phyloP scores from a whole-genome alignment of 2,113 vertebrate species.

The Verasper variegatus region DNA sequence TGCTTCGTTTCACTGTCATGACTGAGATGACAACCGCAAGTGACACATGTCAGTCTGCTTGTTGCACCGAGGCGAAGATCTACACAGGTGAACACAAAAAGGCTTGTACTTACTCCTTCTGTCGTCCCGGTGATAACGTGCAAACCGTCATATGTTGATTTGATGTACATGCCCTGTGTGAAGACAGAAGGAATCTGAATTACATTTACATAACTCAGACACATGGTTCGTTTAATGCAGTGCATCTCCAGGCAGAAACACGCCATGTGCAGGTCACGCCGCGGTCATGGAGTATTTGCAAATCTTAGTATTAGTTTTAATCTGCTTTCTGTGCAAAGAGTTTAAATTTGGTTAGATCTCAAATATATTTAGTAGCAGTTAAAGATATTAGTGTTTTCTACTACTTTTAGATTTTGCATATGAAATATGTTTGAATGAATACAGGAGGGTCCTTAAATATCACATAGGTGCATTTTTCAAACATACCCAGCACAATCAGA shows the following conservation, averaged over 20 bases:
- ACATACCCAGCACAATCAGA: too few species aligned
- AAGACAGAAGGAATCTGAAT: slow-evolving; percentile 4
- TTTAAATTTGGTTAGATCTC: not conserved
- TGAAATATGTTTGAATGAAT: not conserved
- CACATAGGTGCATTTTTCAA: too few species aligned
- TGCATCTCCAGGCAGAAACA: slow-evolving; percentile 11
- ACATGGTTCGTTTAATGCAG: not conserved
- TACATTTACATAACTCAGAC: slow-evolving; percentile 1
- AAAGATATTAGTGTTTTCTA: not conserved
- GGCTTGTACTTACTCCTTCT: slow-evolving; percentile 88
- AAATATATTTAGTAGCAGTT: not conserved
- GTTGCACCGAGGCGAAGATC: not conserved
- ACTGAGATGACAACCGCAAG: not conserved
- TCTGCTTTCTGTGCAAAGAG: slow-evolving; percentile 18
- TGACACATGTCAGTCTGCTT: not conserved
- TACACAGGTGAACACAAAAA: slow-evolving; percentile 18
- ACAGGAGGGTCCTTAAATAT: slow-evolving; percentile 1
- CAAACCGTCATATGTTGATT: slow-evolving; percentile 94
- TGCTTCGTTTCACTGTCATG: not conserved
- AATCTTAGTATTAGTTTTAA: slow-evolving; percentile 43
- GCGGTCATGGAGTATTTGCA: not conserved
- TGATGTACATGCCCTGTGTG: slow-evolving; percentile 95
- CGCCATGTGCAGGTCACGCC: slow-evolving; percentile 18
- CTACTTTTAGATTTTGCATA: not conserved
- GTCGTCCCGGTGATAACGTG: slow-evolving; percentile 96